phyloP scores from a whole-genome alignment of 2,113 vertebrate genomes.

The Zootoca vivipara region DNA sequence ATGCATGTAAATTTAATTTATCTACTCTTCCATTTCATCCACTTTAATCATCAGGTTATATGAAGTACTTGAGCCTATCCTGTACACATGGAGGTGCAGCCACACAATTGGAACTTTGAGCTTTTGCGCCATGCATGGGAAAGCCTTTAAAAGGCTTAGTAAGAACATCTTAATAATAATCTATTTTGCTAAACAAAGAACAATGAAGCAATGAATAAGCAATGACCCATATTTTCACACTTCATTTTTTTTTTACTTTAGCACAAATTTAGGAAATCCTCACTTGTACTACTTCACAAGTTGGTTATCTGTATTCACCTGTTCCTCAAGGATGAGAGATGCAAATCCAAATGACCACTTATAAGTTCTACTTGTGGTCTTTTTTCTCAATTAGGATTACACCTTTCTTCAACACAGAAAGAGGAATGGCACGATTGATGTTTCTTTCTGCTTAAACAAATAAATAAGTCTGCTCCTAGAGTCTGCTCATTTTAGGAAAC shows the following conservation, averaged over 20 bases:
- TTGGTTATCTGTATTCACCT: neutral
- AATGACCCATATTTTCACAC: neutral
- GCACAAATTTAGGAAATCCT: too few relatives aligned
- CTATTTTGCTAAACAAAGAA: neutral
- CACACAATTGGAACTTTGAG: too few relatives aligned
- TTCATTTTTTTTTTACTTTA: too few relatives aligned
- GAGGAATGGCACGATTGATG: neutral
- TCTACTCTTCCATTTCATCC: conserved; percentile 36
- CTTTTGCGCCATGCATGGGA: neutral
- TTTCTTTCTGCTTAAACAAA: neutral
- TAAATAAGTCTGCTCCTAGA: neutral
- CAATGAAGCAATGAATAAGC: neutral
- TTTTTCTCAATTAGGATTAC: neutral
- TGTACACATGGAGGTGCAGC: conserved; percentile 16
- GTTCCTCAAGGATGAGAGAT: neutral
- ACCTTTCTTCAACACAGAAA: neutral
- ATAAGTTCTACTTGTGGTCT: neutral
- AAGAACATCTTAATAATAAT: neutral
- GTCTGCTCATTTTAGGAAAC: neutral
- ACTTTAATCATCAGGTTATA: conserved; percentile 18
- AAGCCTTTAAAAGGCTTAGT: neutral
- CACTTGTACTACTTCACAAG: too few relatives aligned
- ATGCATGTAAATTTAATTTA: conserved; percentile 51
- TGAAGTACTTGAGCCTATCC: conserved; percentile 15
- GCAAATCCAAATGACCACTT: neutral